phyloP scores from a whole-genome alignment of 2,888 invertebrate species.

The Cataglyphis albicans region DNA sequence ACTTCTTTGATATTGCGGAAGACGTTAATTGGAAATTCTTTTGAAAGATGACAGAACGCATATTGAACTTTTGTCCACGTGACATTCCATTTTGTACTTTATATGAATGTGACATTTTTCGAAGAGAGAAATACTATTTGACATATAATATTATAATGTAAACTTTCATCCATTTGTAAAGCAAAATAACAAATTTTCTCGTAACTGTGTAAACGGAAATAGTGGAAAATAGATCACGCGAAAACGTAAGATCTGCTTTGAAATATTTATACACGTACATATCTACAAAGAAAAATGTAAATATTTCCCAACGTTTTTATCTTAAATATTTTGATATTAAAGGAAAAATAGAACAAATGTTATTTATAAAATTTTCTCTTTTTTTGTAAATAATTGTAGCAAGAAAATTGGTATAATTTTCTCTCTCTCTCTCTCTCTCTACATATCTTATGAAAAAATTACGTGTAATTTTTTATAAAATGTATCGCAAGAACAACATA shows the following conservation, averaged over 20 bases:
- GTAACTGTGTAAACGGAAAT: constrained; percentile 29
- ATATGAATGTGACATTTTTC: constrained; percentile 26
- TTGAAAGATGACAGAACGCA: constrained; percentile 17
- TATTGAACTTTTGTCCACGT: constrained; percentile 39
- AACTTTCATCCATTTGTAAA: constrained; percentile 30
- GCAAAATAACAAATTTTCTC: constrained; percentile 19
- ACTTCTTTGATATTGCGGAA: constrained; percentile 53
- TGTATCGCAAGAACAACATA: neutral
- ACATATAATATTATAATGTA: constrained; percentile 29
- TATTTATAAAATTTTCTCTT: neutral
- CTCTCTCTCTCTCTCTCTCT: no score
- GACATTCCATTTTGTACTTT: constrained; percentile 28
- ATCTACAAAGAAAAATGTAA: constrained; percentile 3
- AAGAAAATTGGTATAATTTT: neutral
- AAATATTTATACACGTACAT: neutral
- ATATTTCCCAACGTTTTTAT: neutral
- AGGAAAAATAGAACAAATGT: neutral
- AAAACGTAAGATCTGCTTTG: neutral
- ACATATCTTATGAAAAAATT: neutral
- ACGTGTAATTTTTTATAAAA: neutral
- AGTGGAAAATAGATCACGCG: constrained; percentile 13
- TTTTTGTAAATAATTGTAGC: neutral
- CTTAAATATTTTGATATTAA: constrained; percentile 4
- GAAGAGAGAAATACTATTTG: constrained; percentile 56
- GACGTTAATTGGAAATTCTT: constrained; percentile 18